Percentiles rank a stretch among this genome's conserved stretches.
phyloP scores from a whole-genome alignment of 2,888 invertebrate species.

The Hermodice carunculata region DNA sequence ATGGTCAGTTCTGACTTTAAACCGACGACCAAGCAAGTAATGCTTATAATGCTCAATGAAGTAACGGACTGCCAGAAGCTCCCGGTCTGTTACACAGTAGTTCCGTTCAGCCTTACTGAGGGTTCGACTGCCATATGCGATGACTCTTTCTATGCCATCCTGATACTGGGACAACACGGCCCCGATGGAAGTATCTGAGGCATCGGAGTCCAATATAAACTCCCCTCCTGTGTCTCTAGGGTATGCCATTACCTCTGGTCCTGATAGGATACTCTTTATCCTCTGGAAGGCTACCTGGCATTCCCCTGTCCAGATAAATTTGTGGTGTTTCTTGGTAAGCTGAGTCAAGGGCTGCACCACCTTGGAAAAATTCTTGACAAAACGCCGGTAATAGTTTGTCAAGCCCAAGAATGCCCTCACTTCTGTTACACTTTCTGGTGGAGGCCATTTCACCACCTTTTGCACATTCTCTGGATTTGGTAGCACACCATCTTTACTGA shows the following conservation, averaged over 20 bases:
- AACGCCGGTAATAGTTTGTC: slow-evolving; percentile 39
- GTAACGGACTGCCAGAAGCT: too few relatives aligned
- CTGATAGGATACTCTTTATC: slow-evolving; percentile 17
- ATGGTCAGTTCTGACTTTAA: too few relatives aligned
- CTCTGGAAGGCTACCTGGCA: slow-evolving; percentile 19
- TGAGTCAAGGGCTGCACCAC: slow-evolving; percentile 32
- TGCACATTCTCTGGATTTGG: slow-evolving; percentile 2
- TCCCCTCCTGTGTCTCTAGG: background rate
- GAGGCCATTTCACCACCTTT: slow-evolving; percentile 29
- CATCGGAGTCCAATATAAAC: slow-evolving; percentile 29
- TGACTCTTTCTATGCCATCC: slow-evolving; percentile 24
- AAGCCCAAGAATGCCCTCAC: slow-evolving; percentile 40
- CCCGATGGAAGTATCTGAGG: slow-evolving; percentile 25
- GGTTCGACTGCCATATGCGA: slow-evolving; percentile 26
- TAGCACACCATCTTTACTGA: background rate
- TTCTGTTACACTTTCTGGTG: slow-evolving; percentile 31
- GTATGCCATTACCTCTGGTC: slow-evolving; percentile 22
- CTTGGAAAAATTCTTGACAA: slow-evolving; percentile 31
- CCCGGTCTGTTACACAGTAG: too few relatives aligned
- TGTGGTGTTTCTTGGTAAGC: slow-evolving; percentile 71
- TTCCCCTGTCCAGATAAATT: background rate
- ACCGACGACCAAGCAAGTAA: too few relatives aligned
- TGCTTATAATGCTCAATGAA: too few relatives aligned
- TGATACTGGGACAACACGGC: slow-evolving; percentile 29
- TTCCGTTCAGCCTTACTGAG: slow-evolving; percentile 19